Evolutionary conservation across 2,797 vertebrate genomes (phyloP).

Genomic region (Trichosurus vulpecula): DNA sequence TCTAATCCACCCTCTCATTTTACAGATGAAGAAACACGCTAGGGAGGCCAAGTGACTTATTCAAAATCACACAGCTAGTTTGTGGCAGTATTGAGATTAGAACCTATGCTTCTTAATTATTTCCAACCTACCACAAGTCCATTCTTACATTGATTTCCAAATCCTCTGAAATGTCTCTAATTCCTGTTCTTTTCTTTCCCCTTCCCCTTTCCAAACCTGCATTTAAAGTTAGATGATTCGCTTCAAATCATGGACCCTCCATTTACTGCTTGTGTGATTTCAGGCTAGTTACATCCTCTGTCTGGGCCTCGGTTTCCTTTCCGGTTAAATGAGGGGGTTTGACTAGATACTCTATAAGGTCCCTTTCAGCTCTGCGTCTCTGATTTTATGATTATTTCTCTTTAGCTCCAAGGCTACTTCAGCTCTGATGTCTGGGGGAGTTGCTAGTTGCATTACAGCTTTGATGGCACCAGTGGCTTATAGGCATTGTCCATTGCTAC

Average conservation of each 20-base stretch:
- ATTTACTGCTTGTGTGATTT: not conserved
- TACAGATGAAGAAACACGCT: not conserved
- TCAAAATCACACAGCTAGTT: not conserved
- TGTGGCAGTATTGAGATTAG: not conserved
- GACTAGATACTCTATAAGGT: not conserved
- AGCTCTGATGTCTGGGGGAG: slow-evolving; percentile 25
- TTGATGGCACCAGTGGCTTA: not conserved
- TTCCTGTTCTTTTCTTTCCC: not conserved
- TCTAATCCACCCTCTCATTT: slow-evolving; percentile 45
- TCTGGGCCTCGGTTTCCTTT: not conserved
- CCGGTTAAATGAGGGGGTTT: not conserved
- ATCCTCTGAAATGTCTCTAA: not conserved
- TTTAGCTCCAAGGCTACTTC: not conserved
- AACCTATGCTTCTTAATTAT: fast-evolving
- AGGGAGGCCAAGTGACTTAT: not conserved
- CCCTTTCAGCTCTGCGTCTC: not conserved
- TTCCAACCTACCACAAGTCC: not conserved
- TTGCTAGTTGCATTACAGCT: slow-evolving; percentile 18
- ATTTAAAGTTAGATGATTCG: not conserved
- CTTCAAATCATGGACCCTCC: not conserved
- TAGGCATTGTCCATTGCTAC: slow-evolving; percentile 40
- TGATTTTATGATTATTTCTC: not conserved
- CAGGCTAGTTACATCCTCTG: not conserved
- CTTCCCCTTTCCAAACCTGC: not conserved
- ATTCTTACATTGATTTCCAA: not conserved